Conservation (phyloP, 2,113 vertebrate species). For the Shinisaurus crocodilurus region DNA sequence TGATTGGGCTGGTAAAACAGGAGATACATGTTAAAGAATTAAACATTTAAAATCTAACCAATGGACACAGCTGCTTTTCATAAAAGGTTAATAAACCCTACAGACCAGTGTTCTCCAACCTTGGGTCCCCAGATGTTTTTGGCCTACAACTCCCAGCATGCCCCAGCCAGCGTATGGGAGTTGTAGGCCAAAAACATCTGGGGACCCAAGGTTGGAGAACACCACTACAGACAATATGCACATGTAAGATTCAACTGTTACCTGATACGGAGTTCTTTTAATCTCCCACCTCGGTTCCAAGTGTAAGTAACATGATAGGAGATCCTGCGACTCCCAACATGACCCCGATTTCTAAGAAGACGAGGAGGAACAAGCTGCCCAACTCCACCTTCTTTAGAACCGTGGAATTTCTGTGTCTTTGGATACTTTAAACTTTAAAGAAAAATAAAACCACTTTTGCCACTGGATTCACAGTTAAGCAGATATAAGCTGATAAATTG, state of each 20-base stretch:
- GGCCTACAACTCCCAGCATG: too few relatives aligned
- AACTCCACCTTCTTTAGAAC: not conserved
- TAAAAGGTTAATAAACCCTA: not conserved
- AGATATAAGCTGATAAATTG: not conserved
- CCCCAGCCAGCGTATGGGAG: too few relatives aligned
- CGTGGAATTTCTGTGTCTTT: conserved; percentile 35
- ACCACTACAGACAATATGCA: too few relatives aligned
- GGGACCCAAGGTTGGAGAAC: too few relatives aligned
- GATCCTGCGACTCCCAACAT: conserved; percentile 27
- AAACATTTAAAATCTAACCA: not conserved
- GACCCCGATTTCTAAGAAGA: not conserved
- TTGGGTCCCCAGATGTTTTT: too few relatives aligned
- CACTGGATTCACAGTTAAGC: not conserved
- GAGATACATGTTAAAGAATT: not conserved
- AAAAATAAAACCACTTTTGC: not conserved
- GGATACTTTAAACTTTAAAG: conserved; percentile 55
- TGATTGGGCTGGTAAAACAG: not conserved
- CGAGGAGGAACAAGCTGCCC: conserved; percentile 23
- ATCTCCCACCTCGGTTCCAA: conserved; percentile 77
- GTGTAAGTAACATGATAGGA: conserved; percentile 61
- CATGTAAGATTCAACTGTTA: conserved; percentile 62
- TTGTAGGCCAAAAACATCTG: too few relatives aligned
- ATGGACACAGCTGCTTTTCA: not conserved
- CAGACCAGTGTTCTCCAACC: too few relatives aligned
- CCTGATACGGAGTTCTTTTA: conserved; percentile 85